Conservation (phyloP, 2,113 vertebrate genomes). For the Serinus canaria region DNA sequence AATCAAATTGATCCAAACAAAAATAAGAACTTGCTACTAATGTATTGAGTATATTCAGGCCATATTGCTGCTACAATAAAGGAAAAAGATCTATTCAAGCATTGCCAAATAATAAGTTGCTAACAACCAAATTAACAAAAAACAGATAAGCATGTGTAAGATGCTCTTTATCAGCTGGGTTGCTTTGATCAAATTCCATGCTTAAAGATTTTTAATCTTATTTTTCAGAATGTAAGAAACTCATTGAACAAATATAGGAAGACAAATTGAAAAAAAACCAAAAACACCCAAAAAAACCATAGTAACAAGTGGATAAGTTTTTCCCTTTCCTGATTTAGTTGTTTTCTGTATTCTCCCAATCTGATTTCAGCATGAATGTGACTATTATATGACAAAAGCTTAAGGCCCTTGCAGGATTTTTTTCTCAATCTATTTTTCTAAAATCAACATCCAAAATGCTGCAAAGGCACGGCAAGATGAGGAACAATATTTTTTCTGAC, state of each 20-base stretch:
- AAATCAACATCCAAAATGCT: not conserved
- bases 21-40: conserved; percentile 69
- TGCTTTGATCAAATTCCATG: not conserved
- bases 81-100: conserved; percentile 12
- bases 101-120: conserved; percentile 8
- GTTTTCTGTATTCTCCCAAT: not conserved
- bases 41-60: not conserved
- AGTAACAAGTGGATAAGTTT: not conserved
- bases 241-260: not conserved
- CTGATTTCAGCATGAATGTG: not conserved
- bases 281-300: not conserved
- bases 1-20: conserved; percentile 80
- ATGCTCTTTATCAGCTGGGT: not conserved
- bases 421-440: not conserved
- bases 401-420: not conserved
- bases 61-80: conserved; percentile 5
- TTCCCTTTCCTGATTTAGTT: not conserved
- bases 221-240: not conserved
- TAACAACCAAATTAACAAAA: conserved; percentile 7
- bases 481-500: not conserved
- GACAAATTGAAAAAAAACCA: not conserved
- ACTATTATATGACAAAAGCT: not conserved
- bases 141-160: not conserved
- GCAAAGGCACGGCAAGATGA: not conserved
- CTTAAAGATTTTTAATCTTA: not conserved